These are phyloP conservation scores for Lutra lutra DNA, from an alignment of 2,797 vertebrate species.

Conservation along the genomic window DNA sequence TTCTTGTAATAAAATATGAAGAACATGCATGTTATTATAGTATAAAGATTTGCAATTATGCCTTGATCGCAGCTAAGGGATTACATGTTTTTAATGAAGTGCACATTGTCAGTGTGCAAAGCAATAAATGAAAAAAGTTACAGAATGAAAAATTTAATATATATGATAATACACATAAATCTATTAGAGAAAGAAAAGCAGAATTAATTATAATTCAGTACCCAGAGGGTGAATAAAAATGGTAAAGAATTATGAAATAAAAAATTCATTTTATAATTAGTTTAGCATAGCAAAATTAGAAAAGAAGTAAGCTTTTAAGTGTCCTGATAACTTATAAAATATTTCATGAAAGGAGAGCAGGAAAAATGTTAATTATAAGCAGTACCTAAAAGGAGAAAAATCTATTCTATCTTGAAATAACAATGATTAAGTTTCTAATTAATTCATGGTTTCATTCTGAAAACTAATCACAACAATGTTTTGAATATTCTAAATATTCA, in stretches of 20 bases:
- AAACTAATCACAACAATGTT: slow-evolving; percentile 62
- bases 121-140: slow-evolving; percentile 82
- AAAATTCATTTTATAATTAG: slow-evolving; percentile 87
- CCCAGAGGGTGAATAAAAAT: slow-evolving; percentile 82
- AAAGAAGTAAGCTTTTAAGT: slow-evolving; percentile 70
- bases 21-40: slow-evolving; percentile 64
- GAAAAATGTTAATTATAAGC: slow-evolving; percentile 69
- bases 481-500: slow-evolving; percentile 37
- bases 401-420: slow-evolving; percentile 43
- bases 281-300: slow-evolving; percentile 68
- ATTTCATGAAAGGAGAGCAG: slow-evolving; percentile 28
- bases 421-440: slow-evolving; percentile 75
- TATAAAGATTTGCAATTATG: slow-evolving; percentile 81
- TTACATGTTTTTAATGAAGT: slow-evolving; percentile 86
- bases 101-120: slow-evolving; percentile 76
- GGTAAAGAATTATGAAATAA: slow-evolving; percentile 85
- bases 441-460: slow-evolving; percentile 69
- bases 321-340: slow-evolving; percentile 72
- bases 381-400: slow-evolving; percentile 52
- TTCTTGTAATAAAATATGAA: slow-evolving; percentile 61
- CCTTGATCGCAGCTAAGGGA: slow-evolving; percentile 81
- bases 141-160: slow-evolving; percentile 88
- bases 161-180: slow-evolving; percentile 89
- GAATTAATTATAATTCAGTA: slow-evolving; percentile 85
- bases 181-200: slow-evolving; percentile 82